Base-by-base conservation (phyloP, 1,140 invertebrate genomes). In the Drosophila fuyamai region DNA sequence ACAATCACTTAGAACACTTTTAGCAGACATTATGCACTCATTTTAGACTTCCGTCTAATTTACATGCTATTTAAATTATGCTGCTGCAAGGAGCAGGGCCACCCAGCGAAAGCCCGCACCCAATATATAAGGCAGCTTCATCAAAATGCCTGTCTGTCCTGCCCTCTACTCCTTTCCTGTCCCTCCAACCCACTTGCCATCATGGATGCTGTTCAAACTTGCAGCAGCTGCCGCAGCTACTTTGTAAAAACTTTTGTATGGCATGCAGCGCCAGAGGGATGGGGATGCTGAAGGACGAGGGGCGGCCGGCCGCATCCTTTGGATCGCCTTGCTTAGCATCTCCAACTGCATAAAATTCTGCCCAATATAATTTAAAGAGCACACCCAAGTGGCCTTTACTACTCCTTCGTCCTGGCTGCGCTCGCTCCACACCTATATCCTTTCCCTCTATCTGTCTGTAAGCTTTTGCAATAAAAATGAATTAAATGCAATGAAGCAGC, bases 51-150 rank as follows among this genome's bases (percentile, higher is more conserved):
- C 80, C 85, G 84, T 89, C 84, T 89, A 89, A 89, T 89, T 89
- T 89, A 89, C 84, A 89, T 89, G 84, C 84, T 89, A 89, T 89
- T 89, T 89, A 89, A 89, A 89, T 89, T 83, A 89, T 89, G 84
- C 82, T 83, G 63, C 51, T 71, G 40, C 18, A 10, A 35, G 47
- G 40, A 35, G 58, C 41, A 29, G 18, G 35, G 36, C 57, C 38
- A 50, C 46, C 70, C 62, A 58, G 53, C 65, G 51, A 71, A 48
- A 72, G 57, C 58, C 75, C 53, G 51, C 57, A 78, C 58, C 76
- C 79, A 88, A 79, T 82, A 83, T 88, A 82, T 86, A 71, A 77
- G 73, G 76, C 79, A 89, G 83, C 83, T 88, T 86, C 83, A 86
- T 86, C 84, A 86, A 83, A 86, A 86, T 88, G 79, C 79, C 84